phyloP scores from a whole-genome alignment of 2,797 vertebrate species.

The Ambastaia sidthimunki region DNA sequence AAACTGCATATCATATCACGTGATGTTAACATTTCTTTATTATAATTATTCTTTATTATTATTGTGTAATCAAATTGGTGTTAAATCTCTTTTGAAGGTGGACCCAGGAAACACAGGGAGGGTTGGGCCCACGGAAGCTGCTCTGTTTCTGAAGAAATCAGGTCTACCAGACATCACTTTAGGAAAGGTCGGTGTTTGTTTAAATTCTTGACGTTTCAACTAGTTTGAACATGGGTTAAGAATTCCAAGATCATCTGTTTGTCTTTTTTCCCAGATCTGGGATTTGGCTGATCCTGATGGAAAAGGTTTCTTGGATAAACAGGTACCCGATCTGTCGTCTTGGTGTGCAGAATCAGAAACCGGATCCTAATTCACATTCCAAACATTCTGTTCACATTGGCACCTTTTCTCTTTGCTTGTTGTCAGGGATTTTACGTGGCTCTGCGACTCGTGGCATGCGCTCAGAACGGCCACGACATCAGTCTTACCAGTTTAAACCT shows the following conservation, averaged over 20 bases:
- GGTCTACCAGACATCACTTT: conserved; percentile 88
- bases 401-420: conserved; percentile 40
- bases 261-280: conserved; percentile 90
- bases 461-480: conserved; percentile 92
- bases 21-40: too few species aligned
- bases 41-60: too few species aligned
- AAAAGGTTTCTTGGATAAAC: conserved; percentile 97
- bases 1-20: too few species aligned
- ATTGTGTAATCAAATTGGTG: too few species aligned
- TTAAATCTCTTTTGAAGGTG: conserved; percentile 78
- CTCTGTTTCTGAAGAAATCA: conserved; percentile 94
- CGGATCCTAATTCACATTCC: neutral
- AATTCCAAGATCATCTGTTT: neutral
- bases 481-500: conserved; percentile 84
- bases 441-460: conserved; percentile 90
- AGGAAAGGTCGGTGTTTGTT: conserved; percentile 85
- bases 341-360: neutral
- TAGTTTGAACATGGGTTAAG: neutral
- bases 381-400: neutral
- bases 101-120: conserved; percentile 92
- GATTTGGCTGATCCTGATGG: conserved; percentile 97
- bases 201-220: neutral
- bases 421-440: conserved; percentile 91
- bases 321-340: conserved; percentile 74
- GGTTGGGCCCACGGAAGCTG: conserved; percentile 94